Percentiles rank a stretch among this genome's conserved stretches.
Evolutionary conservation across 1,140 invertebrate species (phyloP).

Genomic region (Drosophila athabasca): DNA sequence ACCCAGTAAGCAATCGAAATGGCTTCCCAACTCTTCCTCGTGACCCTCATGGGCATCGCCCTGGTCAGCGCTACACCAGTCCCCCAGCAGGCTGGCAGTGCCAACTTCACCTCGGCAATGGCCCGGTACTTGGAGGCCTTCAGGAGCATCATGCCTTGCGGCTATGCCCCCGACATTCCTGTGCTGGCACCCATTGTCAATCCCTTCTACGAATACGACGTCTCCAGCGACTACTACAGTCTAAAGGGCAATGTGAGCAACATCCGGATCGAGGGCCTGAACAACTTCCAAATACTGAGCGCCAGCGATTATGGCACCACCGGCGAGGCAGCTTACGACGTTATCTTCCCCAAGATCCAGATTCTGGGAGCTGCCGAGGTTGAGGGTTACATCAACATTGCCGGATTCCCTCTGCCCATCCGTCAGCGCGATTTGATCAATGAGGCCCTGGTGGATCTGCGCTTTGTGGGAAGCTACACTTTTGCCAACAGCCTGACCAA

Average conservation of each 20-base stretch:
- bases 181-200: constrained; percentile 40
- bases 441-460: constrained; percentile 55
- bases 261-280: constrained; percentile 53
- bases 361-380: constrained; percentile 46
- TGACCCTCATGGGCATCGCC: constrained; percentile 33
- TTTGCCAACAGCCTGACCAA: constrained; percentile 39
- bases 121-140: constrained; percentile 50
- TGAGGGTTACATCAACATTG: constrained; percentile 43
- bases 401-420: constrained; percentile 37
- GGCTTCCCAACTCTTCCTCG: constrained; percentile 36
- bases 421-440: constrained; percentile 50
- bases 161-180: constrained; percentile 50
- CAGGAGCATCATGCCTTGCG: constrained; percentile 61
- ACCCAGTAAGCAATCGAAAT: constrained; percentile 31
- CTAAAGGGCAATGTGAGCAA: constrained; percentile 57
- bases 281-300: constrained; percentile 49
- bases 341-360: constrained; percentile 57
- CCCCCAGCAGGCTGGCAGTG: constrained; percentile 18
- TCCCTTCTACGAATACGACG: constrained; percentile 32
- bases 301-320: constrained; percentile 44
- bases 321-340: constrained; percentile 40
- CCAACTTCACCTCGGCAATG: constrained; percentile 39
- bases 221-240: constrained; percentile 22
- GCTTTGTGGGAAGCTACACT: constrained; percentile 56
- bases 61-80: constrained; percentile 32